These are phyloP conservation scores for Drosophila fungiperda DNA, from an alignment of 2,888 invertebrate species.

Conservation along the genomic window DNA sequence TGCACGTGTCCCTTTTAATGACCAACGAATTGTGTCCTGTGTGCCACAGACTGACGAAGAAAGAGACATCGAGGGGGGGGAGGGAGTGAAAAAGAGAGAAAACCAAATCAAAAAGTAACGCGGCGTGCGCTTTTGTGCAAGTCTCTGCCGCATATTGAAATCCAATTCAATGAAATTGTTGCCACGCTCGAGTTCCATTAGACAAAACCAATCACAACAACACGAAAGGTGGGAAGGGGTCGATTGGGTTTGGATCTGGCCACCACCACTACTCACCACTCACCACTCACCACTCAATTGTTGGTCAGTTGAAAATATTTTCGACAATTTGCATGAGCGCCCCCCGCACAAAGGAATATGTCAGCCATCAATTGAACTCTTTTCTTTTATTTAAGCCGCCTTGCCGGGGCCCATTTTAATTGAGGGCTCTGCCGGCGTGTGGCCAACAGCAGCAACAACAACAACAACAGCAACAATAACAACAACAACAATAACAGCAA, in stretches of 20 bases:
- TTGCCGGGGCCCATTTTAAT: conserved; percentile 71
- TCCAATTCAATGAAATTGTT: conserved; percentile 81
- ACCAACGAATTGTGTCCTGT: conserved; percentile 81
- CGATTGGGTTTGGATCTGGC: neutral
- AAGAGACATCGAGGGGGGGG: neutral
- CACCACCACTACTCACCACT: neutral
- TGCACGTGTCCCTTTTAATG: conserved; percentile 85
- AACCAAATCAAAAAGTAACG: conserved; percentile 67
- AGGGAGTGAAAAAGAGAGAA: conserved; percentile 8
- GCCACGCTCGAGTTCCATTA: conserved; percentile 83
- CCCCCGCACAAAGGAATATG: conserved; percentile 72
- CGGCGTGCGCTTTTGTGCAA: conserved; percentile 46
- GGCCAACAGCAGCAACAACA: conserved; percentile 64
- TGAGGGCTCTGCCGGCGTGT: conserved; percentile 74
- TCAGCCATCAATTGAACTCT: conserved; percentile 81
- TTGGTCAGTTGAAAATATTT: conserved; percentile 80
- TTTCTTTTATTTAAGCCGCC: conserved; percentile 57
- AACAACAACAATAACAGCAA: conserved; percentile 35
- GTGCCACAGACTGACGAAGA: conserved; percentile 23
- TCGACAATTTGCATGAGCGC: conserved; percentile 78
- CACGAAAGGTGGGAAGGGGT: conserved; percentile 41
- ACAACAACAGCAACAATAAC: conserved; percentile 48
- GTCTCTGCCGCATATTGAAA: conserved; percentile 75
- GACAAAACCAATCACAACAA: conserved; percentile 83
- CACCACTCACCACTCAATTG: conserved; percentile 65